Base-by-base conservation (phyloP, 2,797 vertebrate genomes). In the Semotilus atromaculatus region DNA sequence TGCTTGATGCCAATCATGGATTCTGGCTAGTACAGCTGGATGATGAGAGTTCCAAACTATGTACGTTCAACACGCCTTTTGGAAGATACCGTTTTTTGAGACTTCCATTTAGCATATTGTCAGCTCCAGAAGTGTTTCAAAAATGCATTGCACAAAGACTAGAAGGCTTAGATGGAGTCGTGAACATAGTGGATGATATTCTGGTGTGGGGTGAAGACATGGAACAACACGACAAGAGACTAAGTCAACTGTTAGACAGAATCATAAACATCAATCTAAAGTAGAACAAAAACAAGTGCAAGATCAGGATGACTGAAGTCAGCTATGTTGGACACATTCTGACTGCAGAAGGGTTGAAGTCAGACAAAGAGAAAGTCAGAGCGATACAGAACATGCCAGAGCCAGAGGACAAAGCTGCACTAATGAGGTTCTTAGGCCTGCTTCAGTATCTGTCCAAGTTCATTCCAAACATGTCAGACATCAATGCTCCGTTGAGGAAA, bases 151-250 rank as follows among this genome's bases (percentile, higher is more conserved):
- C 83, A 26, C 83, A 83, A 16, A 72, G 72, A 21, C 72, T 82
- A 19, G 75, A 84, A 78, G 67, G 29, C 31, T 74, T 84, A 10
- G 53, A 89, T 21, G 84, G 83, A 34, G 75, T 77, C 2, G 71
- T 77, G 4, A 87, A 85, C 64, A 67, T 85, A 18, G 48, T 85
- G 34, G 75, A 88, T 66, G 45, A 89, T 10, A 89, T 86, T 74
- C 34, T 86, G 2, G 75, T 86, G n/a, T 87, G 77, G 55, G 80
- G 82, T 43, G 73, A 84, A 73, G n/a, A 80, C 38, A 43, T 40
- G 23, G 62, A 84, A 36, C 53, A 70, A 29, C 71, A 48, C 19
- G 43, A 31, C n/a, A 73, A 9, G 3, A 18, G 73, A 58, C 62
- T 85, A 45, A 86, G 71, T 53, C n/a, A 48, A 16, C 53, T 70